Evolutionary conservation across 1,140 invertebrate species (phyloP), one percentile per base, ranked within the genome.

Genomic region (Leptinotarsa texana): DNA sequence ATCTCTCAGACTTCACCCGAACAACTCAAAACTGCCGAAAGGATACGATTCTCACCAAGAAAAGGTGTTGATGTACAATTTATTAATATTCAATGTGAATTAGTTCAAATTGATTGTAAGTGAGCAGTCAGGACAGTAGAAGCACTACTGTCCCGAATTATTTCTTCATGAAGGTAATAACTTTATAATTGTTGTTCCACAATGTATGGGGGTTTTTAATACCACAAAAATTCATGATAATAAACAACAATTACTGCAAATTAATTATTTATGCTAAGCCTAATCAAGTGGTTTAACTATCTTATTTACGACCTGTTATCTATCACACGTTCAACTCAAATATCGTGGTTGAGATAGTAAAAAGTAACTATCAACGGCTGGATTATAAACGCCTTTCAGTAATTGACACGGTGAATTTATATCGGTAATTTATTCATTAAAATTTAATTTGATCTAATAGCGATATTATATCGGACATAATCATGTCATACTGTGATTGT

Each of bases 361-460:
- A 42, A 42, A 42, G 4, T 42, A 21, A 21, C 11, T 62, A 18
- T 18, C 1, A 63, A 21, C 63, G 63, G n/a, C 18, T 63, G n/a
- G 3, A 24, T 63, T 63, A 13, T 63, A 13, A 24, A 22, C 3
- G 3, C 63, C 17, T 21, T 22, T 63, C 21, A 63, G 63, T 63
- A 63, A 63, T 63, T 63, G 63, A 21, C 21, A 22, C 24, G 5
- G 13, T 24, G 21, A 24, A 63, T n/a, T 63, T 63, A 63, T 63
- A 63, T 63, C n/a, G 13, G n/a, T 24, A 63, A 63, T 63, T 63
- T 63, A 63, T 63, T 22, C n/a, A 24, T 63, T 63, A 63, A 11
- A 63, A 63, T 22, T 63, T 63, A 63, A 63, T 63, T 63, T 22
- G 18, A 18, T 18, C 63, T 63, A 63, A 63, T 63, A 63, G n/a